phyloP scores from a whole-genome alignment of 2,888 invertebrate species.

The Pelosia muscerda region DNA sequence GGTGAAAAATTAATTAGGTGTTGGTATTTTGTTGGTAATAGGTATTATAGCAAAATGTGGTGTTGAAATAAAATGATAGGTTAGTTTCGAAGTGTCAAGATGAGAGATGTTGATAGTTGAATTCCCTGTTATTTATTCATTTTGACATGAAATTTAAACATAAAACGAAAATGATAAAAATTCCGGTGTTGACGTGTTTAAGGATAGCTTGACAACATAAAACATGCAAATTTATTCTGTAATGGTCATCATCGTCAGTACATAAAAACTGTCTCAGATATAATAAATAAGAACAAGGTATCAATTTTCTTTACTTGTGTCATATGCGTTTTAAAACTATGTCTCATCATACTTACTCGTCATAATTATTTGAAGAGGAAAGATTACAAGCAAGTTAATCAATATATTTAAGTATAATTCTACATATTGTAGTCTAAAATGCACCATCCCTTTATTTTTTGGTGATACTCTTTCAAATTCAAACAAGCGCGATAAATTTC shows the following conservation, averaged over 20 bases:
- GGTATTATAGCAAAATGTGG: slow-evolving; percentile 16
- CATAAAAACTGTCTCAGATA: not conserved
- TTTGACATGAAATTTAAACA: not conserved
- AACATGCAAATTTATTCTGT: not conserved
- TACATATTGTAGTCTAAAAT: not conserved
- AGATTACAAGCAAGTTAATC: not conserved
- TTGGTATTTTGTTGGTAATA: slow-evolving; percentile 22
- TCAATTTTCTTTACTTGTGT: not conserved
- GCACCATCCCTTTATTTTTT: not conserved
- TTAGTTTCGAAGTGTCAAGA: slow-evolving; percentile 8
- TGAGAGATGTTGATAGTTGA: not conserved
- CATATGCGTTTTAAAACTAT: not conserved
- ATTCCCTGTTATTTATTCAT: not conserved
- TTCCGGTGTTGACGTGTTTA: not conserved
- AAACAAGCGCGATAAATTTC: slow-evolving; percentile 40
- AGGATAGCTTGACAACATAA: not conserved
- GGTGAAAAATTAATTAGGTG: slow-evolving; percentile 41
- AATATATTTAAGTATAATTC: not conserved
- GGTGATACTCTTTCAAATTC: slow-evolving; percentile 18
- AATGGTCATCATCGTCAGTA: not conserved
- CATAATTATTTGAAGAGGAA: not conserved
- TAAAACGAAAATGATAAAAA: not conserved
- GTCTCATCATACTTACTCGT: not conserved
- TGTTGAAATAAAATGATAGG: not conserved
- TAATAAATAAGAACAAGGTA: not conserved